A percentile compares a stretch with the other conserved stretches of the same genome.
These are phyloP conservation scores for Tromatobia lineatoria DNA, from an alignment of 2,888 invertebrate genomes.

Conservation along the genomic window DNA sequence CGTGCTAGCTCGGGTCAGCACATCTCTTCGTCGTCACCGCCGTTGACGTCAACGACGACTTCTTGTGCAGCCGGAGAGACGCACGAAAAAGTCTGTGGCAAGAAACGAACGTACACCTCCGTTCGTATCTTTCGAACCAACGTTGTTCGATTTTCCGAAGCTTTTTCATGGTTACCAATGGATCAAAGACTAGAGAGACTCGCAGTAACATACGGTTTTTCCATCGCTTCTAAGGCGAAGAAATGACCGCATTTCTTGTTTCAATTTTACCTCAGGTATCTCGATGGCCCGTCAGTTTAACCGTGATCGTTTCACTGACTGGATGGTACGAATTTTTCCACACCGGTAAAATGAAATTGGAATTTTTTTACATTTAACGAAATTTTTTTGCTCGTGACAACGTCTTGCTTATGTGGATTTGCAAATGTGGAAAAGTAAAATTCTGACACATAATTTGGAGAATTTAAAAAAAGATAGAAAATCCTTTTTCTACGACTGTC, in stretches of 20 bases:
- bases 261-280: neutral
- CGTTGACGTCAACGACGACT: slow-evolving; percentile 55
- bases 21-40: slow-evolving; percentile 66
- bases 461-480: too few species aligned
- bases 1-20: slow-evolving; percentile 62
- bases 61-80: slow-evolving; percentile 55
- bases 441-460: too few species aligned
- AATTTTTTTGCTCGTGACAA: too few species aligned
- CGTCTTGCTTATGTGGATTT: too few species aligned
- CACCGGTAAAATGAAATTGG: neutral
- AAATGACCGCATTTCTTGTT: slow-evolving; percentile 22
- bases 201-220: slow-evolving; percentile 8
- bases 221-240: too few species aligned
- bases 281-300: neutral
- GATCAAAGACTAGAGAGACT: slow-evolving; percentile 23
- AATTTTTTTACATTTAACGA: too few species aligned
- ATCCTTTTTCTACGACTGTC: too few species aligned
- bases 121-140: slow-evolving; percentile 20
- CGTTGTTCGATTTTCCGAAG: slow-evolving; percentile 18
- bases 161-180: slow-evolving; percentile 50
- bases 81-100: slow-evolving; percentile 43
- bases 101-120: slow-evolving; percentile 45
- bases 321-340: neutral
- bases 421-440: too few species aligned
- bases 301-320: neutral